Percentiles rank a stretch among this genome's conserved stretches.
phyloP scores from a whole-genome alignment of 2,113 vertebrate species.

The Hyla sarda region DNA sequence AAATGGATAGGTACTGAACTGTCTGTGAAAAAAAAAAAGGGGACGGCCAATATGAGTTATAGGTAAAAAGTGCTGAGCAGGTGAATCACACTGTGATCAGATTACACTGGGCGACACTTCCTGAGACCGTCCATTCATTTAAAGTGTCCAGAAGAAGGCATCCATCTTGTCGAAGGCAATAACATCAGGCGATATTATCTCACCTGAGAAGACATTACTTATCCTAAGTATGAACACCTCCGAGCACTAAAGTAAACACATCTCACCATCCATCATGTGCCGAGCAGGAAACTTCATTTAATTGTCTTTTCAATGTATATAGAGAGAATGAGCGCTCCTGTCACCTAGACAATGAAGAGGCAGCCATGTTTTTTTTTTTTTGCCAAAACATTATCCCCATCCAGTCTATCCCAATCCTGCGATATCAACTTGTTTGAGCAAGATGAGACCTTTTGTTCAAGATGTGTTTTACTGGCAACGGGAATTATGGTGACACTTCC shows the following conservation, averaged over 20 bases:
- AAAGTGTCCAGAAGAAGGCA: neutral
- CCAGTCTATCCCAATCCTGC: neutral
- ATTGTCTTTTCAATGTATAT: neutral
- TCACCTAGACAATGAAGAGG: neutral
- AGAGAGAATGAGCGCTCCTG: neutral
- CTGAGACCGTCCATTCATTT: neutral
- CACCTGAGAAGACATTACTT: neutral
- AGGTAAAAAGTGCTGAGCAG: neutral
- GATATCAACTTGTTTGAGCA: neutral
- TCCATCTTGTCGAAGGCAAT: slow-evolving; percentile 13
- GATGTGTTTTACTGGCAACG: neutral
- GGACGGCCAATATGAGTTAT: neutral
- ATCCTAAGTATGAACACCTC: neutral
- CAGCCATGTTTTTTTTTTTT: neutral
- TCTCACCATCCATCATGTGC: neutral
- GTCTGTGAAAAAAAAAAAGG: neutral
- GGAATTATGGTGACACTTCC: neutral
- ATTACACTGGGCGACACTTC: neutral
- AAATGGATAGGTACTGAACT: no score
- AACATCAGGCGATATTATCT: slow-evolving; percentile 23
- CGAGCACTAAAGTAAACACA: neutral
- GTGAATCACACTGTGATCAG: neutral
- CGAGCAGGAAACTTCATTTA: neutral
- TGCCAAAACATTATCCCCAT: neutral
- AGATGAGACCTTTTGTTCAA: neutral